These are phyloP conservation scores for Mythimna albipuncta DNA, from an alignment of 2,888 invertebrate species.

Conservation along the genomic window DNA sequence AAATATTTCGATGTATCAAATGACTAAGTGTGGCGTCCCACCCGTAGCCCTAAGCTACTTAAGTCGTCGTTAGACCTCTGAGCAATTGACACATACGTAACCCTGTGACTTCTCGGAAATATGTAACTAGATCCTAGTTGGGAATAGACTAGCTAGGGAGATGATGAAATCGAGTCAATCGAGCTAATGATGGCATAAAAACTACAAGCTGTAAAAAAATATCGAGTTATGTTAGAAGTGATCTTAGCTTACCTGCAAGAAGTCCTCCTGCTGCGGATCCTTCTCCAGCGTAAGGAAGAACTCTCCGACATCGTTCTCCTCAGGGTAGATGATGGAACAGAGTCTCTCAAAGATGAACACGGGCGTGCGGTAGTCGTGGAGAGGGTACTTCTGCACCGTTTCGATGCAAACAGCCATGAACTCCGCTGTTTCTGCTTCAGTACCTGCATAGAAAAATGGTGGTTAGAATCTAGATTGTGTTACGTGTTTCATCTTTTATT, in stretches of 20 bases:
- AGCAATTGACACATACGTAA: too few relatives aligned
- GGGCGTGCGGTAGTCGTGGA: constrained; percentile 98
- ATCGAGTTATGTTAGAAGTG: not conserved
- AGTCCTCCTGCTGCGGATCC: constrained; percentile 99
- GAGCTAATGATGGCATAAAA: too few relatives aligned
- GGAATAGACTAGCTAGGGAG: too few relatives aligned
- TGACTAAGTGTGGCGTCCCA: too few relatives aligned
- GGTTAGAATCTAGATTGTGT: too few relatives aligned
- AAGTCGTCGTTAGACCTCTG: too few relatives aligned
- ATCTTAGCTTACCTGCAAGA: constrained; percentile 93
- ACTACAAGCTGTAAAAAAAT: not conserved
- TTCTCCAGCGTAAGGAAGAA: constrained; percentile 99
- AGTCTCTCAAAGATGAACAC: constrained; percentile 99
- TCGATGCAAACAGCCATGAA: constrained; percentile 99
- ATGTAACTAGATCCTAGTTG: too few relatives aligned
- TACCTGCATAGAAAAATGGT: constrained; percentile 87
- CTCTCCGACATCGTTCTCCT: constrained; percentile 99
- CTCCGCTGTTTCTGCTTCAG: constrained; percentile 98
- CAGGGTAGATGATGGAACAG: constrained; percentile 99
- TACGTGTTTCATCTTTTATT: too few relatives aligned
- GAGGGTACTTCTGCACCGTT: constrained; percentile 97
- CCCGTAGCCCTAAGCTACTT: too few relatives aligned
- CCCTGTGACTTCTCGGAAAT: too few relatives aligned
- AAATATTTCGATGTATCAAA: too few relatives aligned
- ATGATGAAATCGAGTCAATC: too few relatives aligned